Evolutionary conservation across 2,797 vertebrate genomes (phyloP).

Genomic region (Spea hammondii): DNA sequence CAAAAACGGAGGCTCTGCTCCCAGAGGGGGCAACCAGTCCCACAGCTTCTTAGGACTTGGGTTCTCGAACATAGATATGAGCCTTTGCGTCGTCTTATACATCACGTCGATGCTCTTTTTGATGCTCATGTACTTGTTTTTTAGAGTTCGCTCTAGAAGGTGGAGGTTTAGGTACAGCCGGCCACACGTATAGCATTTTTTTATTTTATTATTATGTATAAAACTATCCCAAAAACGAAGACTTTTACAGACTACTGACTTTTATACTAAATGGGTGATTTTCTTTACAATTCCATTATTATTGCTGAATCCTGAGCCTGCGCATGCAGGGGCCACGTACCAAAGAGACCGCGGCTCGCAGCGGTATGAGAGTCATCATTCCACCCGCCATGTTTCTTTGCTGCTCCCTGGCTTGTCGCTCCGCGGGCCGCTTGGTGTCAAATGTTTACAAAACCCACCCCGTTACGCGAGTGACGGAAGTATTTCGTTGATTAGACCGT

Average conservation of each 20-base stretch:
- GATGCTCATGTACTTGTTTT: constrained; percentile 93
- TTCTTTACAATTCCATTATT: background rate
- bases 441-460: background rate
- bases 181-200: constrained; percentile 67
- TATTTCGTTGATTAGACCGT: too few relatives aligned
- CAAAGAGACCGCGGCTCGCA: background rate
- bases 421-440: background rate
- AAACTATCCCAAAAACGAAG: background rate
- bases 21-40: constrained; percentile 52
- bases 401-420: background rate
- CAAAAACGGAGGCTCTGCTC: rapidly evolving
- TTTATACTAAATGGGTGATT: background rate
- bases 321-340: background rate
- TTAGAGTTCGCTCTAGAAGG: constrained; percentile 79
- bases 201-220: background rate
- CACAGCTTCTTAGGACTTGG: constrained; percentile 77
- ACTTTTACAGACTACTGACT: background rate
- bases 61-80: constrained; percentile 94
- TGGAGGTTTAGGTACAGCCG: constrained; percentile 75
- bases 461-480: too few relatives aligned
- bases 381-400: background rate
- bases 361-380: background rate
- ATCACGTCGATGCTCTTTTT: constrained; percentile 83
- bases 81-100: constrained; percentile 88
- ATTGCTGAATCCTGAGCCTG: too few relatives aligned